phyloP scores from a whole-genome alignment of 2,888 invertebrate species.

The Cantharis nigra region DNA sequence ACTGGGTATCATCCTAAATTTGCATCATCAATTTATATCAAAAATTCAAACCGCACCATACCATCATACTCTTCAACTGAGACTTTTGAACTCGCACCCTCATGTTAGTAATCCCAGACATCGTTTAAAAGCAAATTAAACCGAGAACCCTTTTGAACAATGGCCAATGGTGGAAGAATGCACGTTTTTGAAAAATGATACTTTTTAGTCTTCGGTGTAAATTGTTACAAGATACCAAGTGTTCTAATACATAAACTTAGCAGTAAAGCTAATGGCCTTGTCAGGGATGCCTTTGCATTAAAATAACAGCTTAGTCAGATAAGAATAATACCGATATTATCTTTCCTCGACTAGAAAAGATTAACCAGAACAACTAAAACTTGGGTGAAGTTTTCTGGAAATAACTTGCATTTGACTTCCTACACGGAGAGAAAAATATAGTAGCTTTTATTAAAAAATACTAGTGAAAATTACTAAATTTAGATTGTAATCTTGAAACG shows the following conservation, averaged over 20 bases:
- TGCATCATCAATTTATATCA: background rate
- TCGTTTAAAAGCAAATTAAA: background rate
- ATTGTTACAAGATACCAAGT: slow-evolving; percentile 4
- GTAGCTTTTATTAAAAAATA: too few relatives aligned
- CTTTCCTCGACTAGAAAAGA: background rate
- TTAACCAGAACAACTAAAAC: background rate
- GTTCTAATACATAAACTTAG: background rate
- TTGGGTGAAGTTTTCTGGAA: background rate
- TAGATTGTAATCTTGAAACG: too few relatives aligned
- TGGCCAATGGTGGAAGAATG: background rate
- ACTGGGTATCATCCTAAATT: too few relatives aligned
- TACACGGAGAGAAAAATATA: too few relatives aligned
- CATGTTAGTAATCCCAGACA: background rate
- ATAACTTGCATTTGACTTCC: background rate
- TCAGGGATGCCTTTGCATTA: slow-evolving; percentile 1
- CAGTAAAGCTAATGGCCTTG: slow-evolving; percentile 7
- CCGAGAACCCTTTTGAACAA: background rate
- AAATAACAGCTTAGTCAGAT: background rate
- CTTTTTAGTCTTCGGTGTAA: slow-evolving; percentile 5
- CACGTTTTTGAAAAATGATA: slow-evolving; percentile 5
- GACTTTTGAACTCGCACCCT: background rate
- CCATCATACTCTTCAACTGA: background rate
- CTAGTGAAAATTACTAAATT: too few relatives aligned
- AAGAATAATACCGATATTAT: background rate
- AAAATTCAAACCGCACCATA: background rate